Evolutionary conservation across 1,140 invertebrate species (phyloP), one percentile per base, ranked within the genome.

Genomic region (Meloidogyne floridensis): DNA sequence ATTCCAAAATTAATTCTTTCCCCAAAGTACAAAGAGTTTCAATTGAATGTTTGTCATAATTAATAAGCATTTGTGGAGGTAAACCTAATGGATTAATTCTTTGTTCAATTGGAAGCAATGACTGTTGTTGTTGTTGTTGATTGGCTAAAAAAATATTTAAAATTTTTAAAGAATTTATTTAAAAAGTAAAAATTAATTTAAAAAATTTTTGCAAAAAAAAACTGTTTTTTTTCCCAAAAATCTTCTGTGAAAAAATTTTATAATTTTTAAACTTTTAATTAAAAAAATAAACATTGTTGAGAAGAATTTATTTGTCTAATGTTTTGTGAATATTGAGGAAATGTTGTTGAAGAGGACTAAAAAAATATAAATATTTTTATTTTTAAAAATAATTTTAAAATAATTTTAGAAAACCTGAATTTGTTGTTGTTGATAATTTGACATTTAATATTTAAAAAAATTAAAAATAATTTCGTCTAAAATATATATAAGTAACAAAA

Each of bases 1-100:
- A 72, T 47, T 79, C 77, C 20, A 79, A 69, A 42, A 79, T 65
- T 53, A 79, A 71, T 69, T 79, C 77, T 72, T 79, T 79, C 11
- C 77, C 77, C 11, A 79, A 43, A 7, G 77, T 79, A 18, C 77
- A 79, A 71, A 79, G 77, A 54, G 42, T 79, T 72, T 79, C 77
- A 69, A 79, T 72, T 11, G 77, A 79, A 71, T 72, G 65, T n/a
- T 53, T 15, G 0, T 72, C 77, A 47, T 71, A 79, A 42, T 20
- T 13, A n/a, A 32, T 65, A 15, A 79, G 15, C 77, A 79, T 79
- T 72, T 72, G 59, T 15, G n/a, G 32, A 65, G 77, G 77, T 54
- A 79, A 72, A 71, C 65, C 65, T 7, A 43, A 9, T 32, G 77
- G 77, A 20, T 20, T 47, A 8, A 79, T 32, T 79, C 77, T 65